Conservation (phyloP, 2,113 vertebrate species). For the Varanus komodoensis region DNA sequence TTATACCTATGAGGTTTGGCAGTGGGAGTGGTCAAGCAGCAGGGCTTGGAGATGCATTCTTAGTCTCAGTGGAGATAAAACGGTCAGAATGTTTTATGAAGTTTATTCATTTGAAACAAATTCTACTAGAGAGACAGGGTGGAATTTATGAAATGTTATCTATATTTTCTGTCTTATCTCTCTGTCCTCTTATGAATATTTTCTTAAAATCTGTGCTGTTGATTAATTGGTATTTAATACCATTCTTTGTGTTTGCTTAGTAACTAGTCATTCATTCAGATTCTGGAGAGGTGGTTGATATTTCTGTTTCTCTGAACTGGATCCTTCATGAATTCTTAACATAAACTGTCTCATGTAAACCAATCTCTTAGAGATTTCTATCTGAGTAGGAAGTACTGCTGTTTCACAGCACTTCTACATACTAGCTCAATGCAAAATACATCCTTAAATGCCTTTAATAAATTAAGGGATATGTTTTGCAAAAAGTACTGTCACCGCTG, state of each 20-base stretch:
- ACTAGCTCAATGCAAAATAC: not conserved
- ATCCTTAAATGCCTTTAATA: not conserved
- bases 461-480: not conserved
- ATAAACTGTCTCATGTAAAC: not conserved
- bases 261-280: not conserved
- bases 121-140: too few species aligned
- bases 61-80: not conserved
- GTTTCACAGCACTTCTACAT: constrained; percentile 5
- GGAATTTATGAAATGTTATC: not conserved
- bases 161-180: not conserved
- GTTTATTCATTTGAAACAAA: not conserved
- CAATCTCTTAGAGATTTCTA: not conserved
- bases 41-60: not conserved
- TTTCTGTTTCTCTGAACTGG: not conserved
- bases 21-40: not conserved
- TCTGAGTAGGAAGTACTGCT: not conserved
- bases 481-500: not conserved
- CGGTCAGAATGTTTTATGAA: too few species aligned
- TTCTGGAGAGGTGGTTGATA: not conserved
- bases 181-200: not conserved
- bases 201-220: not conserved
- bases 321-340: constrained; percentile 27
- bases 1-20: too few species aligned
- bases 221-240: not conserved
- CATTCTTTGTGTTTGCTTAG: not conserved